Conservation (phyloP, 1,140 invertebrate species). For the Oryzaephilus surinamensis region DNA sequence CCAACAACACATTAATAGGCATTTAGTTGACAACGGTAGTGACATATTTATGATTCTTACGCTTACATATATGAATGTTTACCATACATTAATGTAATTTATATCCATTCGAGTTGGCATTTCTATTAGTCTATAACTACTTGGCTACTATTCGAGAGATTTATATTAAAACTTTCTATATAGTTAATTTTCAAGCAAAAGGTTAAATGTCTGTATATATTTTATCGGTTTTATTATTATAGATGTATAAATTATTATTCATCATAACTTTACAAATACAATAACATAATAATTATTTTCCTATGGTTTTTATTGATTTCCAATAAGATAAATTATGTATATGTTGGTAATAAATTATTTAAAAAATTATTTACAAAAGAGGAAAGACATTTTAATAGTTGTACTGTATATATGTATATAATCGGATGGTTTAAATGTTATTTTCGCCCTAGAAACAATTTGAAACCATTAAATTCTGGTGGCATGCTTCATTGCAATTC, state of each 20-base stretch:
- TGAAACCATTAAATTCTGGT: too few relatives aligned
- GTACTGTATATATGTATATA: too few relatives aligned
- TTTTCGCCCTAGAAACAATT: too few relatives aligned
- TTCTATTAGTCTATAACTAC: conserved; percentile 37
- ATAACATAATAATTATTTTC: too few relatives aligned
- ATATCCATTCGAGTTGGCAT: conserved; percentile 35
- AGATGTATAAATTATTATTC: conserved; percentile 19
- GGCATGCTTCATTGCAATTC: too few relatives aligned
- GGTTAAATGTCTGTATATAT: conserved; percentile 25
- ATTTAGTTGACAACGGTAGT: conserved; percentile 37
- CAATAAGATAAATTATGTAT: too few relatives aligned
- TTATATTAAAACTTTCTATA: conserved; percentile 27
- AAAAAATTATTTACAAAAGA: too few relatives aligned
- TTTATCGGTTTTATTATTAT: conserved; percentile 26
- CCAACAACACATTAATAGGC: conserved; percentile 37
- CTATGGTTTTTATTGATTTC: too few relatives aligned
- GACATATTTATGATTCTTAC: conserved; percentile 37
- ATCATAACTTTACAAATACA: conserved; percentile 20
- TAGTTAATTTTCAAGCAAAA: conserved; percentile 23
- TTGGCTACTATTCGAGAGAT: conserved; percentile 25
- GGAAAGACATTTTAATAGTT: too few relatives aligned
- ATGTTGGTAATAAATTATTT: too few relatives aligned
- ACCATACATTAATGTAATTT: conserved; percentile 39
- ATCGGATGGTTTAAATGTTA: too few relatives aligned
- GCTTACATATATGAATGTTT: conserved; percentile 37